Evolutionary conservation across 2,113 vertebrate genomes (phyloP), one percentile per base, ranked within the genome.

Genomic region (Desmodus rotundus): DNA sequence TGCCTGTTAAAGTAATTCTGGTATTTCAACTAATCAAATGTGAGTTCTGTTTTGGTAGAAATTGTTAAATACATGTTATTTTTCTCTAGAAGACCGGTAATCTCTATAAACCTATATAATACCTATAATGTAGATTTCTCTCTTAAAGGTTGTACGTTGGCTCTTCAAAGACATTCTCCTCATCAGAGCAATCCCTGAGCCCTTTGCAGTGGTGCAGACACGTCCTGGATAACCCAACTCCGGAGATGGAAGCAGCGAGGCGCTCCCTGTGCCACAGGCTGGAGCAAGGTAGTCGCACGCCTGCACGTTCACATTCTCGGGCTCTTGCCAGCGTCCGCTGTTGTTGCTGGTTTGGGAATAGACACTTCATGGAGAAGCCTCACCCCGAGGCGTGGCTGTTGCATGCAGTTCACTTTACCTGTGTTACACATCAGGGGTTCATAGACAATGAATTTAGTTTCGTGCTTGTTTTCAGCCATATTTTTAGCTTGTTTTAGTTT

Each of bases 151-250:
- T 99, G 77, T 99, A 99, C 20, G 96, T 99, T 92, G 99, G 98
- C 94, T 98, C 99, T 96, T 98, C 98, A 96, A 99, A 99, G 97
- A 98, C 97, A 89, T 97, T 98, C 52, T 36, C 89, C 26, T 89
- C 98, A 58, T 98, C 98, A 91, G 98, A 99, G 96, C 98, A 98
- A 77, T 50, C 97, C 93, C 89, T 99, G 98, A 99, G 97, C 96
- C 99, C 99, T 97, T 98, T 99, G 73, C 99, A 99, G 98, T 99
- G 99, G 99, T 99, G 99, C 98, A 99, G 99, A 94, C 99, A 98
- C 95, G 98, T 99, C 97, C 98, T 99, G 97, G 99, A 99, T 98
- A 99, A 99, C 96, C 99, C 99, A 3, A 99, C 98, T 96, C 99
- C 99, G 7, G 99, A 99, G 97, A 98, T 99, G 98, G 99, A 99